These are phyloP conservation scores for Heliconius aoede DNA, from an alignment of 2,888 invertebrate genomes.

Conservation along the genomic window DNA sequence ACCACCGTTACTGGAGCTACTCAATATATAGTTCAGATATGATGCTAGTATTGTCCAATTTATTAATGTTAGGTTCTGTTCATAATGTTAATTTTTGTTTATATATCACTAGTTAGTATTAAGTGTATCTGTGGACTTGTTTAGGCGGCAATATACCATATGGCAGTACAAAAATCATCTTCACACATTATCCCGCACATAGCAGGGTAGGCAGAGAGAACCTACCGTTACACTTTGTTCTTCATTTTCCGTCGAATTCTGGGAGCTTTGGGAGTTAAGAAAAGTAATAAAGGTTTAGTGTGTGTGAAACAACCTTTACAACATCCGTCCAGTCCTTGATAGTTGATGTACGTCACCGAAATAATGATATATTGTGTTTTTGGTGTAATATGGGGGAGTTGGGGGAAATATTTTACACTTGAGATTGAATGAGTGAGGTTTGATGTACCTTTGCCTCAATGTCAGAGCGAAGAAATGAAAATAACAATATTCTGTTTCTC, in stretches of 20 bases:
- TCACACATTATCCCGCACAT: too few relatives aligned
- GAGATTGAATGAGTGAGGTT: not conserved
- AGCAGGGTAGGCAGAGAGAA: too few relatives aligned
- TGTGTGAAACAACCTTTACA: conserved; percentile 10
- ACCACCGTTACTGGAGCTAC: conserved; percentile 20
- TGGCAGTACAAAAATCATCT: not conserved
- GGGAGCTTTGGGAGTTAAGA: too few relatives aligned
- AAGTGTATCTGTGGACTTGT: too few relatives aligned
- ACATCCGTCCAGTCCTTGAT: not conserved
- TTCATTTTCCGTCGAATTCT: too few relatives aligned
- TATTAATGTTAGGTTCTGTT: conserved; percentile 20
- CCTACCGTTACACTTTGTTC: too few relatives aligned
- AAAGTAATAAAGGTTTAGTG: not conserved
- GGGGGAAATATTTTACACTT: conserved; percentile 42
- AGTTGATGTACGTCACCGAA: conserved; percentile 36
- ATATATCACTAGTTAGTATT: too few relatives aligned
- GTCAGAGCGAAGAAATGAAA: too few relatives aligned
- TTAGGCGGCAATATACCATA: too few relatives aligned
- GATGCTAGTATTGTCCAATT: conserved; percentile 15
- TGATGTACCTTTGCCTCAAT: not conserved
- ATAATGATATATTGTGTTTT: conserved; percentile 38
- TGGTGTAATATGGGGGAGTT: conserved; percentile 1
- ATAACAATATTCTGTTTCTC: too few relatives aligned
- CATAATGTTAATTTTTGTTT: not conserved
- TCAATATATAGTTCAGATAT: not conserved